These are phyloP conservation scores for Ochropacha duplaris DNA, from an alignment of 2,888 invertebrate genomes.

Conservation along the genomic window DNA sequence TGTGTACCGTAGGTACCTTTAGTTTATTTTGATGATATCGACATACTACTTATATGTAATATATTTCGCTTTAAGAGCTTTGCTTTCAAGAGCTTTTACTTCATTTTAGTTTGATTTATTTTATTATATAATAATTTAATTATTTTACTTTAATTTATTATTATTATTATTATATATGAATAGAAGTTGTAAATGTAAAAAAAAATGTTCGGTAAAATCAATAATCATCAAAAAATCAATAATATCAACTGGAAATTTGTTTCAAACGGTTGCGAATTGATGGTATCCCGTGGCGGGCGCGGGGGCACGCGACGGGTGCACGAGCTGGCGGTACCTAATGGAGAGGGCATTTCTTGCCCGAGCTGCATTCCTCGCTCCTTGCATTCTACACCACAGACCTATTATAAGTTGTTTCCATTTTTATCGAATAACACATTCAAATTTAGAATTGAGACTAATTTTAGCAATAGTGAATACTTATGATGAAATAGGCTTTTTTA, in stretches of 20 bases:
- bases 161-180: too few species aligned
- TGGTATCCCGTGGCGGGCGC: conserved; percentile 29
- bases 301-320: conserved; percentile 31
- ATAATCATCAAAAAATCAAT: conserved; percentile 3
- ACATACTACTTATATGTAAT: too few species aligned
- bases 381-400: conserved; percentile 57
- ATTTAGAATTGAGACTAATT: not conserved
- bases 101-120: too few species aligned
- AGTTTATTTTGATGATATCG: too few species aligned
- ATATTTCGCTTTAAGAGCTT: too few species aligned
- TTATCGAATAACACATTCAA: not conserved
- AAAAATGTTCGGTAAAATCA: too few species aligned
- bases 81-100: too few species aligned
- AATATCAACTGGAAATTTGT: conserved; percentile 28
- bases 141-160: too few species aligned
- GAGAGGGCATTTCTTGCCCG: conserved; percentile 61
- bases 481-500: too few species aligned
- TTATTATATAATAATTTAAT: too few species aligned
- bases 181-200: too few species aligned
- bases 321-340: conserved; percentile 6
- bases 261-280: conserved; percentile 24
- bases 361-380: conserved; percentile 66
- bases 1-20: too few species aligned
- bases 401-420: conserved; percentile 31
- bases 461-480: not conserved